Conservation (phyloP, 1,140 invertebrate species). For the Trichonephila clavipes region DNA sequence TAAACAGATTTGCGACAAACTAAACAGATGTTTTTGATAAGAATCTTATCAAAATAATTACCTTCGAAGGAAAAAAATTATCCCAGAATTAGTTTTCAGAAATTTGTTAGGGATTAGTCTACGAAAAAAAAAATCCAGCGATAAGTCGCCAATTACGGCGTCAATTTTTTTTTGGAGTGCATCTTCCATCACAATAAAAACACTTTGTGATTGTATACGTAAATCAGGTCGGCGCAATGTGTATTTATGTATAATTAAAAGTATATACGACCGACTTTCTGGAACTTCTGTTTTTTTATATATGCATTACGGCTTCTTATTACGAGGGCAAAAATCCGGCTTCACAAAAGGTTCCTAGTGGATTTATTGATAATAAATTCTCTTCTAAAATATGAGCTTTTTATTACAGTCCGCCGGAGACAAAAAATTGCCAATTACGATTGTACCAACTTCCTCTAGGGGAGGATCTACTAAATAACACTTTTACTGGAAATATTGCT, state of each 20-base stretch:
- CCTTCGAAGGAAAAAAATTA: not conserved
- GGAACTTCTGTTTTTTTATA: slow-evolving; percentile 63
- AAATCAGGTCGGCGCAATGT: slow-evolving; percentile 74
- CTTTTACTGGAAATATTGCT: slow-evolving; percentile 68
- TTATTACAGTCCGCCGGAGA: slow-evolving; percentile 46
- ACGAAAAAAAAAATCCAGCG: not conserved
- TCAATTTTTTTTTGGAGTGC: not conserved
- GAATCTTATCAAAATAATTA: not conserved
- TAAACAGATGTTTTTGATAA: too few relatives aligned
- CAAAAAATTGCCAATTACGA: slow-evolving; percentile 75
- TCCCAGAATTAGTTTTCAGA: not conserved
- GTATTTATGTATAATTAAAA: slow-evolving; percentile 77
- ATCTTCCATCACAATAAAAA: slow-evolving; percentile 67
- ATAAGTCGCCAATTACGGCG: slow-evolving; percentile 49
- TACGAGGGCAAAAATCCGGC: slow-evolving; percentile 69
- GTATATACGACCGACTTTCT: slow-evolving; percentile 73
- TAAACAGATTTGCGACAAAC: too few relatives aligned
- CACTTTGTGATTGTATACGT: slow-evolving; percentile 71
- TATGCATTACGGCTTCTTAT: slow-evolving; percentile 51
- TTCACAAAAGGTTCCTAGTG: slow-evolving; percentile 63
- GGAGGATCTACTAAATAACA: slow-evolving; percentile 72
- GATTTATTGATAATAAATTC: slow-evolving; percentile 77
- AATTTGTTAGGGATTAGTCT: not conserved
- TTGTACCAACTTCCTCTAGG: slow-evolving; percentile 70
- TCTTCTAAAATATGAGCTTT: slow-evolving; percentile 69